Conservation (phyloP, 2,888 invertebrate species). For the Spialia ferax region DNA sequence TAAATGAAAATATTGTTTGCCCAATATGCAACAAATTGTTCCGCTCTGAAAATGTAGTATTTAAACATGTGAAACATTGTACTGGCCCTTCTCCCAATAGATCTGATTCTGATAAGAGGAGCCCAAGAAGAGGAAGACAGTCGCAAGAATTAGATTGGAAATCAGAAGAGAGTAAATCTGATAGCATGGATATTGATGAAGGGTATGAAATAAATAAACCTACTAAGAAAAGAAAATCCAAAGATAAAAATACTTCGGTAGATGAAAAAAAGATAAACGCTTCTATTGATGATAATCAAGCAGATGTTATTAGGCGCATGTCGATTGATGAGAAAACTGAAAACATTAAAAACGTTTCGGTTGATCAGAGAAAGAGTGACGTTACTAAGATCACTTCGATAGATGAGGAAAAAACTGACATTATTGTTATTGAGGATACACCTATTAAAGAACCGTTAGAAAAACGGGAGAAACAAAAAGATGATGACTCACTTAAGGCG, state of each 20-base stretch:
- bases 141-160: conserved; percentile 68
- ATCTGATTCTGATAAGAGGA: conserved; percentile 74
- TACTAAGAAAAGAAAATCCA: conserved; percentile 62
- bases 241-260: conserved; percentile 57
- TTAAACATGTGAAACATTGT: conserved; percentile 84
- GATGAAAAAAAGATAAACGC: conserved; percentile 57
- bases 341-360: conserved; percentile 49
- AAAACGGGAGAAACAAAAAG: conserved; percentile 54
- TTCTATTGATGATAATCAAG: conserved; percentile 55
- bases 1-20: conserved; percentile 82
- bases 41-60: conserved; percentile 81
- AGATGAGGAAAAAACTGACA: conserved; percentile 58
- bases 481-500: conserved; percentile 56
- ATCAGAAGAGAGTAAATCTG: conserved; percentile 62
- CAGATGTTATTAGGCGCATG: conserved; percentile 52
- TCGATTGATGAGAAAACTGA: conserved; percentile 60
- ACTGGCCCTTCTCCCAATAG: conserved; percentile 79
- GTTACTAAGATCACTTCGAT: conserved; percentile 50
- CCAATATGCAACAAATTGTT: conserved; percentile 82
- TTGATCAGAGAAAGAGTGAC: conserved; percentile 58
- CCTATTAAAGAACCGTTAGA: conserved; percentile 58
- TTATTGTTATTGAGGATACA: conserved; percentile 69
- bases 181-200: conserved; percentile 60
- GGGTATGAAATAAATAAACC: conserved; percentile 52
- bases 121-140: conserved; percentile 59